These are phyloP conservation scores for Neodiprion pinetum DNA, from an alignment of 1,140 invertebrate species.

Conservation along the genomic window DNA sequence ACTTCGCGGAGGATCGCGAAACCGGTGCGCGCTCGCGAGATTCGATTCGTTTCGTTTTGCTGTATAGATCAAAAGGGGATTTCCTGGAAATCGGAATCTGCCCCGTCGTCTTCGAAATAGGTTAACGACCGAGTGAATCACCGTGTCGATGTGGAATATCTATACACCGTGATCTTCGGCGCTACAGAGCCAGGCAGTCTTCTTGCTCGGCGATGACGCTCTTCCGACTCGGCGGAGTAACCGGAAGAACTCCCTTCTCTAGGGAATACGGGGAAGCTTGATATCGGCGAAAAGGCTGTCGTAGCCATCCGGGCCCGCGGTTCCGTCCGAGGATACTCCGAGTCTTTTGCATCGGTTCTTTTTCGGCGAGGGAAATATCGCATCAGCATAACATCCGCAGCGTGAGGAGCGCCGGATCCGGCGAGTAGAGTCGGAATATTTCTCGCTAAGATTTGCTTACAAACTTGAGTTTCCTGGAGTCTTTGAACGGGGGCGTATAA, in stretches of 20 bases:
- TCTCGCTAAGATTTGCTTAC: constrained; percentile 13
- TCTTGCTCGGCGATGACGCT: no score
- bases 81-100: constrained; percentile 31
- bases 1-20: background rate
- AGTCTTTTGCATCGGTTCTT: background rate
- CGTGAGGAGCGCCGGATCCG: background rate
- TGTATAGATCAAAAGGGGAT: constrained; percentile 30
- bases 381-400: constrained; percentile 13
- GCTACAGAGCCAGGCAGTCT: no score
- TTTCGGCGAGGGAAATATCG: constrained; percentile 2
- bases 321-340: background rate
- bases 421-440: background rate
- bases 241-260: no score
- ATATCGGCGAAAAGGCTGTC: no score
- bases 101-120: constrained; percentile 39
- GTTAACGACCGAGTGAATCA: constrained; percentile 54
- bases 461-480: constrained; percentile 9
- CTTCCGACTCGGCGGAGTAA: no score
- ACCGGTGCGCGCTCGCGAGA: background rate
- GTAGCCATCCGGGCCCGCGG: no score
- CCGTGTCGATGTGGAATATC: constrained; percentile 18
- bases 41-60: constrained; percentile 26
- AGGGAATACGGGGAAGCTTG: no score
- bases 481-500: background rate
- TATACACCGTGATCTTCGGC: background rate